These are phyloP conservation scores for Congeria kusceri DNA, from an alignment of 2,888 invertebrate genomes.

Conservation along the genomic window DNA sequence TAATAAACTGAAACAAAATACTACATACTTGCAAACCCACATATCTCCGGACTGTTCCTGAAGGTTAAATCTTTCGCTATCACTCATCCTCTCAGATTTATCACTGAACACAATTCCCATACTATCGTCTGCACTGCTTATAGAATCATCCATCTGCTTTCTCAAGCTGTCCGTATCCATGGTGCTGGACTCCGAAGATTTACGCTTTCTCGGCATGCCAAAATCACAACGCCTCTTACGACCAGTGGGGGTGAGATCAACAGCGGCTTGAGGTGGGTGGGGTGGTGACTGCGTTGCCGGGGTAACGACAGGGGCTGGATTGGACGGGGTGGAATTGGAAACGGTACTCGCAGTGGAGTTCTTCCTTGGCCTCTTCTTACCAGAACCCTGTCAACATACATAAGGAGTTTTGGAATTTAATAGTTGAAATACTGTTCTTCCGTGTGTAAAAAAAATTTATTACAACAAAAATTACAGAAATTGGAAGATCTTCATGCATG, in stretches of 20 bases:
- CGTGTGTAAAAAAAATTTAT: too few relatives aligned
- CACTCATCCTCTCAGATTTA: conserved; percentile 20
- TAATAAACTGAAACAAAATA: too few relatives aligned
- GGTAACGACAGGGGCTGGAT: conserved; percentile 43
- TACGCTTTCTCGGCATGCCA: conserved; percentile 58
- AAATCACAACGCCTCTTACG: conserved; percentile 58
- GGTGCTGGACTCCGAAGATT: conserved; percentile 41
- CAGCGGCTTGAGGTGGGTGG: background rate
- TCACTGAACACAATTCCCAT: background rate
- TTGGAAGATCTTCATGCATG: too few relatives aligned
- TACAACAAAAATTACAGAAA: too few relatives aligned
- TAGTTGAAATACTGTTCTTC: too few relatives aligned
- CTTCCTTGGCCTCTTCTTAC: conserved; percentile 45
- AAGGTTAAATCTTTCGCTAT: conserved; percentile 70
- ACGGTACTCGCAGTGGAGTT: conserved; percentile 36
- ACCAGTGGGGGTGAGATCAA: conserved; percentile 55
- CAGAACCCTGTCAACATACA: conserved; percentile 13
- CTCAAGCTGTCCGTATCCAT: conserved; percentile 47
- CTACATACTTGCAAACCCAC: conserved; percentile 73
- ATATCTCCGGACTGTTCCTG: conserved; percentile 71
- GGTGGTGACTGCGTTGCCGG: background rate
- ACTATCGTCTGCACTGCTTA: conserved; percentile 12
- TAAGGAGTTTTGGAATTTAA: too few relatives aligned
- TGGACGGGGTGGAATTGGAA: conserved; percentile 24
- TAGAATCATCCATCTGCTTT: conserved; percentile 41